Conservation (phyloP, 2,113 vertebrate genomes). For the Ceyx margarethae region DNA sequence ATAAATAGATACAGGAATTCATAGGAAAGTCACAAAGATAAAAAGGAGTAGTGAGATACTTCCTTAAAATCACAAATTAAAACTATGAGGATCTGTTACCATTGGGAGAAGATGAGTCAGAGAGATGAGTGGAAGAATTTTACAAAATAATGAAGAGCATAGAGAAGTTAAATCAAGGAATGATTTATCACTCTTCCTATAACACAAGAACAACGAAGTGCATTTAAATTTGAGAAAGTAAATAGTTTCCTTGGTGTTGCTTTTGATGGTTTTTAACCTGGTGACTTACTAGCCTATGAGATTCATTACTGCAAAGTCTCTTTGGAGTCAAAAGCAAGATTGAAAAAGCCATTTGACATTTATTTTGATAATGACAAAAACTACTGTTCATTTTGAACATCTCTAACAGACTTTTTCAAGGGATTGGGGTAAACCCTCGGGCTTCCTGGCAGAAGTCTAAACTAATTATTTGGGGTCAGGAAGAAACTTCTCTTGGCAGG, state of each 20-base stretch:
- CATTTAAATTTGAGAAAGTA: conserved; percentile 27
- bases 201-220: not conserved
- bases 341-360: conserved; percentile 22
- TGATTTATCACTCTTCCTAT: conserved; percentile 13
- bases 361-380: conserved; percentile 43
- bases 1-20: not conserved
- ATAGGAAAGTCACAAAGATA: not conserved
- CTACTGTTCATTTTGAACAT: not conserved
- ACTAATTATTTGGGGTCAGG: conserved; percentile 42
- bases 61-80: not conserved
- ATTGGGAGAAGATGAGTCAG: not conserved
- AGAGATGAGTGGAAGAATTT: not conserved
- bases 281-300: conserved; percentile 6
- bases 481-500: conserved; percentile 35
- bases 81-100: not conserved
- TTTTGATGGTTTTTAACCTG: not conserved
- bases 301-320: not conserved
- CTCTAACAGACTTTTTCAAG: not conserved
- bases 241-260: conserved; percentile 10
- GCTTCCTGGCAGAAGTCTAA: conserved; percentile 33
- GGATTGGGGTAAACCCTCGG: not conserved
- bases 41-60: not conserved
- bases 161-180: not conserved
- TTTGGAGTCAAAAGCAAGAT: conserved; percentile 2
- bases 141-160: not conserved